phyloP scores from a whole-genome alignment of 2,113 vertebrate genomes.

The Seriola dumerili region DNA sequence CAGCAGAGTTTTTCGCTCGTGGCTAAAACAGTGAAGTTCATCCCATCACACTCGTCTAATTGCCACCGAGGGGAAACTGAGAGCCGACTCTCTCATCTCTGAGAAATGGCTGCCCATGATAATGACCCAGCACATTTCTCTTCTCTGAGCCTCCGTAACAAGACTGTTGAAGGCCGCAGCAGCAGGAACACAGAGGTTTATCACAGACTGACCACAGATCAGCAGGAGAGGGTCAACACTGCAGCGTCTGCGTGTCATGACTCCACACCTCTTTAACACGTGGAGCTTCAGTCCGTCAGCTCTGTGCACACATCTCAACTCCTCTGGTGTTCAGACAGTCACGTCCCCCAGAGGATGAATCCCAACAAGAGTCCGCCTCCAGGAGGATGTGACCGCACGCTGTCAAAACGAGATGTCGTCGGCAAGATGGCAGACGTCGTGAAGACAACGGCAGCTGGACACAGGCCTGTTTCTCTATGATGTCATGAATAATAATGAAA shows the following conservation, averaged over 20 bases:
- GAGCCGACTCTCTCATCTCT: slow-evolving; percentile 50
- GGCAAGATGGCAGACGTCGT: no score
- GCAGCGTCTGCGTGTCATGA: neutral
- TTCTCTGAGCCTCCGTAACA: neutral
- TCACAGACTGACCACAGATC: neutral
- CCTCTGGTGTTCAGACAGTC: neutral
- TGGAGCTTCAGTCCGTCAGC: neutral
- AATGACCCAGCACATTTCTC: slow-evolving; percentile 44
- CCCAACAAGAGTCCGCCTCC: no score
- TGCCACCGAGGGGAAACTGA: slow-evolving; percentile 76
- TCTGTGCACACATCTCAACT: no score
- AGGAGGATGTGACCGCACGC: no score
- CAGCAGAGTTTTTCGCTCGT: slow-evolving; percentile 77
- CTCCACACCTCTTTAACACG: neutral
- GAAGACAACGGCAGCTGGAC: no score
- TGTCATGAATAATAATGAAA: no score
- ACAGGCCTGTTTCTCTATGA: no score
- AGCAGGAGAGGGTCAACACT: neutral
- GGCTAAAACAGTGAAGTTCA: slow-evolving; percentile 80
- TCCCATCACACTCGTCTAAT: slow-evolving; percentile 77
- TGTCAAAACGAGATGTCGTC: no score
- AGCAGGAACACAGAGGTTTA: neutral
- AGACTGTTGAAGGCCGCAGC: neutral
- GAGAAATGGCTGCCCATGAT: slow-evolving; percentile 69
- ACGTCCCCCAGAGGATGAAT: neutral